phyloP scores from a whole-genome alignment of 2,113 vertebrate genomes.

The Lophotis ruficrista region DNA sequence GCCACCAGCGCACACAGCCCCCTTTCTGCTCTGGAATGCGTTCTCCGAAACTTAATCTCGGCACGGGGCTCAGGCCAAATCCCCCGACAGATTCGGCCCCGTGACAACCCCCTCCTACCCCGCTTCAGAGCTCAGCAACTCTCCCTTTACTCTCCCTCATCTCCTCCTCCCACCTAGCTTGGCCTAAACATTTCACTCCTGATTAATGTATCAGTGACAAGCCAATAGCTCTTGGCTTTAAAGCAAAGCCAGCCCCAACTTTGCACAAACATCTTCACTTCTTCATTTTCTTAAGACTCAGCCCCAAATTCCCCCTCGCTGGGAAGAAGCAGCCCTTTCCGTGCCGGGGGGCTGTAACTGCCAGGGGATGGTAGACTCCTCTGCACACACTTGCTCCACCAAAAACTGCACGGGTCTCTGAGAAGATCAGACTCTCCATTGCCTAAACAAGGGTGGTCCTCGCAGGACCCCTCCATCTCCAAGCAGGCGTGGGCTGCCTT shows the following conservation, averaged over 20 bases:
- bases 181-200: constrained; percentile 76
- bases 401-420: neutral
- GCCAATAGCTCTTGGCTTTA: constrained; percentile 72
- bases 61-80: constrained; percentile 74
- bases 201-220: constrained; percentile 73
- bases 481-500: neutral
- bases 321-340: neutral
- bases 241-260: constrained; percentile 47
- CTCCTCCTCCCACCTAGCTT: constrained; percentile 48
- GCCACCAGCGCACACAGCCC: constrained; percentile 76
- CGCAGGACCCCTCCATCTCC: neutral
- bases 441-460: neutral
- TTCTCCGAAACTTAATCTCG: constrained; percentile 79
- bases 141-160: neutral
- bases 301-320: neutral
- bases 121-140: neutral
- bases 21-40: constrained; percentile 82
- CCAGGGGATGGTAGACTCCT: neutral
- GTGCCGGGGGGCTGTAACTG: neutral
- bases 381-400: neutral
- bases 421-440: neutral
- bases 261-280: constrained; percentile 57
- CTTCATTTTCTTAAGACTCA: constrained; percentile 28
- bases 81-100: constrained; percentile 66
- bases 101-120: constrained; percentile 58